Base-by-base conservation (phyloP, 2,113 vertebrate genomes). In the Tinamus guttatus region DNA sequence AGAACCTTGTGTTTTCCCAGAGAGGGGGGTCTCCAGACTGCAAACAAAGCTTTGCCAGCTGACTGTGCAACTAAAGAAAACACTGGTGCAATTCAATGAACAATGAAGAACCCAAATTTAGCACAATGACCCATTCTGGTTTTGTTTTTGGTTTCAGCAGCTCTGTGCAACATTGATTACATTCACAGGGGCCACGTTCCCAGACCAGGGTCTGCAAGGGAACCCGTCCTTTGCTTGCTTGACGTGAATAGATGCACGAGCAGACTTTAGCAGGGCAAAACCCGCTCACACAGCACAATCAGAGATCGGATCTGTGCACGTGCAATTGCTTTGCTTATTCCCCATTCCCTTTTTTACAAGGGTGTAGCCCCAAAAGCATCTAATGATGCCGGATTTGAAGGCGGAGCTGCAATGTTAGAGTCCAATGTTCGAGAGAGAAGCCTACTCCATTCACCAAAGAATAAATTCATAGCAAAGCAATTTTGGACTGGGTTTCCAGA, bases 41-140 rank as follows among this genome's bases (percentile, higher is more conserved):
- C 95, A 95, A 68, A 71, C 84, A 73, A 76, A 68, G 81, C 93
- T 94, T 64, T 92, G 95, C 94, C 94, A 96, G 91, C 94, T 96
- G 95, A 95, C 95, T 95, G 84, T 93, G 94, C 95, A 96, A 89
- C 94, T 97, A 96, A 94, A 94, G 93, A 95, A 95, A 96, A 94
- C 95, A 95, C 84, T 95, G 94, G 91, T 92, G 89, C 91, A 94
- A 94, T 92, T 85, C 94, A 82, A 21, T 5, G 86, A 89, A 95
- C 95, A 96, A 97, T 93, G 93, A 92, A 93, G 93, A 92, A 40
- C 78, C 93, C 94, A 96, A 94, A 97, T 93, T 95, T 95, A 97
- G 95, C 95, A 95, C 95, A 95, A 91, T 94, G 95, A 56, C 27
- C 54, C n/a, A 51, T 85, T 94, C 87, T 73, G 93, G 84, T 94